A percentile compares a stretch with the other conserved stretches of the same genome.
Conservation (phyloP, 1,140 invertebrate species). For the Aphaenogaster rudis region DNA sequence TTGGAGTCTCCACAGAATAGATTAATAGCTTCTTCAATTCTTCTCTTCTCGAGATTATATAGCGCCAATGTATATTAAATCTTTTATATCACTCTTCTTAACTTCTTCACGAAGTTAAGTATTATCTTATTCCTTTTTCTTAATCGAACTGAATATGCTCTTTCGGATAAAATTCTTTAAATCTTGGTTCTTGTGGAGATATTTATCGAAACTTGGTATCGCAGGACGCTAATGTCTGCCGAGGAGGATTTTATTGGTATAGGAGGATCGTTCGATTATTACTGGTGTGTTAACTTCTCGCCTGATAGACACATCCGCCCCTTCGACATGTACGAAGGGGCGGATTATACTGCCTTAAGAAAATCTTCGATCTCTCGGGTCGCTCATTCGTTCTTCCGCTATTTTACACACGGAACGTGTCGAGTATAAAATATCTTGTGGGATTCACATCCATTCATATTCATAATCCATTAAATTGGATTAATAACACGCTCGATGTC, state of each 20-base stretch:
- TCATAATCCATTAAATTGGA: constrained; percentile 1
- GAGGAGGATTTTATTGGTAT: constrained; percentile 20
- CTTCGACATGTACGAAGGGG: background rate
- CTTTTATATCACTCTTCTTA: too few species aligned
- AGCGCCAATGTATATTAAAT: too few species aligned
- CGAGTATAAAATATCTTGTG: background rate
- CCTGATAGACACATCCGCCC: background rate
- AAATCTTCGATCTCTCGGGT: background rate
- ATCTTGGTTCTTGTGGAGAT: background rate
- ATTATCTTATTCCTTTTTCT: too few species aligned
- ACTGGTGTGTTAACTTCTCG: constrained; percentile 27
- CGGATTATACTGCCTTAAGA: constrained; percentile 12
- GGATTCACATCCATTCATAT: background rate
- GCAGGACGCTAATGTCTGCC: background rate
- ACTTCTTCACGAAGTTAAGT: too few species aligned
- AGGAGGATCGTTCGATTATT: constrained; percentile 18
- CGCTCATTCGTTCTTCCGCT: background rate
- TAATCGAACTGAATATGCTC: too few species aligned
- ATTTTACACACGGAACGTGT: background rate
- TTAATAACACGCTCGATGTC: background rate
- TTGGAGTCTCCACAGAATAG: too few species aligned
- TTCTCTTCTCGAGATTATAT: too few species aligned
- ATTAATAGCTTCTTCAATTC: too few species aligned
- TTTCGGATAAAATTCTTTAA: background rate
- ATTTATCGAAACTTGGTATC: constrained; percentile 10